Base-by-base conservation (phyloP, 2,797 vertebrate species). In the Acridotheres tristis region DNA sequence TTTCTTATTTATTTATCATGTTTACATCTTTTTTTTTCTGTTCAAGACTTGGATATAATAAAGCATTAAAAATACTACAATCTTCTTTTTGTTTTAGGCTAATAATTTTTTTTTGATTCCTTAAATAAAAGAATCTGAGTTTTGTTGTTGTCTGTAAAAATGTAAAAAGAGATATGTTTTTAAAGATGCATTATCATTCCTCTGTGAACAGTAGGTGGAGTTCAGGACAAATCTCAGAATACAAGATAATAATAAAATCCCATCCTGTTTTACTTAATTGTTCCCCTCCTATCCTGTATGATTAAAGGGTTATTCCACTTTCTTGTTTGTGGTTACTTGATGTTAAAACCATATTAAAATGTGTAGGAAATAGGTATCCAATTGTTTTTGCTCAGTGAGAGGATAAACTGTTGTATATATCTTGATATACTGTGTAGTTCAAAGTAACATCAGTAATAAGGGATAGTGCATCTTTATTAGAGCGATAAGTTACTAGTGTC, bases 1-100 rank as follows among this genome's bases (percentile, higher is more conserved):
- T 98, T 98, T 97, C 97, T 98, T 98, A 98, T 98, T 98, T 98
- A 98, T 98, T 98, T 97, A 96, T 97, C 98, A 97, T 97, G 98
- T 98, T 98, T 98, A 98, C 98, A 98, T 98, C 93, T 96, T 94
- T 96, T 95, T 95, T 89, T 96, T 96, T 95, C 97, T 97, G 86
- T 96, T 97, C 75, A 93, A 97, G 94, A 94, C 97, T 97, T 96
- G 92, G 96, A 91, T 97, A 96, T 97, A 97, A 97, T 96, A 97
- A 97, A 98, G 98, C 97, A 97, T 98, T 98, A 98, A 98, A 97
- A 96, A 68, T 95, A 96, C 83, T 96, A 57, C 78, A 45, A 54
- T 96, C 86, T 89, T 92, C 47, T 91, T 87, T 45, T 87, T 86
- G 88, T 96, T 85, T 85, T 93, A 93, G 95, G 91, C 74, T 93